Percentiles rank a stretch among this genome's conserved stretches.
These are phyloP conservation scores for Patiria miniata DNA, from an alignment of 35 echinoderm and acorn worm genomes.

Conservation along the genomic window DNA sequence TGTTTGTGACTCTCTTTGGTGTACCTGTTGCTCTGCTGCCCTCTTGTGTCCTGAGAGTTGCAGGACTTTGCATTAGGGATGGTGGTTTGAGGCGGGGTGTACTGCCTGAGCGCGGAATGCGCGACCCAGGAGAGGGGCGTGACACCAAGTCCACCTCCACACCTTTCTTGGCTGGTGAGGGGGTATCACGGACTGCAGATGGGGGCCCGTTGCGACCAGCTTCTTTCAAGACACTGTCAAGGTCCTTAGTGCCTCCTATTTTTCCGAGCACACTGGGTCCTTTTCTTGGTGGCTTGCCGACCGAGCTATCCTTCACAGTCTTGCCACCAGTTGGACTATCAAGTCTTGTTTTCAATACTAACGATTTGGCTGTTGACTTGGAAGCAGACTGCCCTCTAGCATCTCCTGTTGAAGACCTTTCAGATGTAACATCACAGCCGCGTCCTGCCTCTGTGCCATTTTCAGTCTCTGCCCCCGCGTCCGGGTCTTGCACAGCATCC, in stretches of 20 bases:
- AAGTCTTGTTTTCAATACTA: too few species aligned
- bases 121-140: neutral
- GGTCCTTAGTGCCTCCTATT: neutral
- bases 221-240: neutral
- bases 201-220: neutral
- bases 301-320: neutral
- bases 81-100: slow-evolving; percentile 1
- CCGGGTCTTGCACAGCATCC: neutral
- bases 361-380: neutral
- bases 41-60: neutral
- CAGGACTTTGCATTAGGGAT: slow-evolving; percentile 1
- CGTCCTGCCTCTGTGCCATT: neutral
- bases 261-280: neutral
- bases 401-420: neutral
- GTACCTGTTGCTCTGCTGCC: neutral
- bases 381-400: neutral
- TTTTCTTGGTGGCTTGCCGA: neutral
- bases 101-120: neutral
- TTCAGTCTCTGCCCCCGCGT: neutral
- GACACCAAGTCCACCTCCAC: neutral
- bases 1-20: neutral
- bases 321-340: too few species aligned
- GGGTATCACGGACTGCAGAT: neutral
- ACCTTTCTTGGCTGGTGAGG: neutral
- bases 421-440: neutral